Evolutionary conservation across 2,888 invertebrate species (phyloP).

Genomic region (Nasonia oneida): DNA sequence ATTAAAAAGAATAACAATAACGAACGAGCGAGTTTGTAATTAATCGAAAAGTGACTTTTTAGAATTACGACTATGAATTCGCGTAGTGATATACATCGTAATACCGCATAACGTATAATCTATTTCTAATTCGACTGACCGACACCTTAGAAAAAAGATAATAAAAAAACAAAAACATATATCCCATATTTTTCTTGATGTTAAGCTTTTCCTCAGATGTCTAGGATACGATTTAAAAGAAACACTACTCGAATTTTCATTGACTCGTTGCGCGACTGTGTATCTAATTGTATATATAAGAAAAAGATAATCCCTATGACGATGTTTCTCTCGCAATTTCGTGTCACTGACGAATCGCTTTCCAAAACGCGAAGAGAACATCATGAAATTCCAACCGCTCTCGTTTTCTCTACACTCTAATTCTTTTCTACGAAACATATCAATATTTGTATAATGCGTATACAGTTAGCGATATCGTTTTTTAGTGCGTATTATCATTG

Average conservation of each 20-base stretch:
- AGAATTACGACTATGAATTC: slow-evolving; percentile 67
- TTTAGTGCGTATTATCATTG: background rate
- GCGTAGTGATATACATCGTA: slow-evolving; percentile 68
- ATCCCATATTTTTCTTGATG: slow-evolving; percentile 77
- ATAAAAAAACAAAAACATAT: slow-evolving; percentile 68
- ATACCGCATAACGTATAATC: slow-evolving; percentile 67
- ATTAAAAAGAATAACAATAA: slow-evolving; percentile 45
- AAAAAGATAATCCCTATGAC: slow-evolving; percentile 26
- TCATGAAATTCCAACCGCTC: background rate
- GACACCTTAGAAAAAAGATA: slow-evolving; percentile 66
- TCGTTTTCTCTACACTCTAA: background rate
- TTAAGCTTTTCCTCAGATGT: slow-evolving; percentile 76
- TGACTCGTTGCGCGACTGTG: slow-evolving; percentile 64
- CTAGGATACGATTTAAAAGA: slow-evolving; percentile 66
- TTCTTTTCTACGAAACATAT: slow-evolving; percentile 30
- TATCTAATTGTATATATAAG: slow-evolving; percentile 40
- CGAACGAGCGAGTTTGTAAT: slow-evolving; percentile 62
- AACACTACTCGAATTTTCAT: slow-evolving; percentile 65
- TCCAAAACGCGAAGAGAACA: slow-evolving; percentile 17
- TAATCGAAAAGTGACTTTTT: slow-evolving; percentile 71
- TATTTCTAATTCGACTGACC: slow-evolving; percentile 75
- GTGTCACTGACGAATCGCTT: slow-evolving; percentile 17
- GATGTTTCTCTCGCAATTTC: slow-evolving; percentile 35
- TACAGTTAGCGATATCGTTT: slow-evolving; percentile 22
- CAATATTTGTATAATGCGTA: slow-evolving; percentile 29